Evolutionary conservation across 2,888 invertebrate species (phyloP), one percentile per base, ranked within the genome.

Genomic region (Protodeltote pygarga): DNA sequence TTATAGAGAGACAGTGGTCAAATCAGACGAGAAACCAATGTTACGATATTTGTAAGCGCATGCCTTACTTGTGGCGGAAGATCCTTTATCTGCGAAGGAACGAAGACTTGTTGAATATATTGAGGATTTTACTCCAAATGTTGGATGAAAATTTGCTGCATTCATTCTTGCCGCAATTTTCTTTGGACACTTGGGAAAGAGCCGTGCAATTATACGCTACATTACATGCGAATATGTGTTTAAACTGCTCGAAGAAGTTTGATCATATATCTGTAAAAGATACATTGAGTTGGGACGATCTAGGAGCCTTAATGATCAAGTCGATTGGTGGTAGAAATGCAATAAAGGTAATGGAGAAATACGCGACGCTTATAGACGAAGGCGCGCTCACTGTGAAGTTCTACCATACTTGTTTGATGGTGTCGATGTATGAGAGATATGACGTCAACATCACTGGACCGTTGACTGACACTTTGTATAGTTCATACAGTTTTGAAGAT

Each of bases 51-150:
- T 94, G 94, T 57, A 92, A 90, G 64, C 82, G 84, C 61, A 93
- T 95, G 89, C 95, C 95, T 29, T 94, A 93, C 64, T 85, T 95
- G 71, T 95, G 94, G 94, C 87, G 92, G 40, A 93, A 93, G 60
- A 93, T 93, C 59, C 77, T 95, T 13, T 85, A 90, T 42, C 71
- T 93, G 45, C 81, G 90, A 64, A 75, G 88, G 40, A 88, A 90
- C 23, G 90, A 93, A 60, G 88, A 93, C 51, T 71, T 93, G n/a
- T 71, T 92, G 54, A 91, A 89, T 61, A 80, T 93, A 17, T 64
- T 95, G 47, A 88, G 93, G 54, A 81, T 94, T 66, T 83, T 95
- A 27, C 77, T 95, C 31, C 95, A 95, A 77, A 94, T 93, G 76
- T 85, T 93, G 31, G 94, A 95, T 59, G 92, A 91, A 63, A 81